phyloP scores from a whole-genome alignment of 1,140 invertebrate species.

The Heliconius nattereri region DNA sequence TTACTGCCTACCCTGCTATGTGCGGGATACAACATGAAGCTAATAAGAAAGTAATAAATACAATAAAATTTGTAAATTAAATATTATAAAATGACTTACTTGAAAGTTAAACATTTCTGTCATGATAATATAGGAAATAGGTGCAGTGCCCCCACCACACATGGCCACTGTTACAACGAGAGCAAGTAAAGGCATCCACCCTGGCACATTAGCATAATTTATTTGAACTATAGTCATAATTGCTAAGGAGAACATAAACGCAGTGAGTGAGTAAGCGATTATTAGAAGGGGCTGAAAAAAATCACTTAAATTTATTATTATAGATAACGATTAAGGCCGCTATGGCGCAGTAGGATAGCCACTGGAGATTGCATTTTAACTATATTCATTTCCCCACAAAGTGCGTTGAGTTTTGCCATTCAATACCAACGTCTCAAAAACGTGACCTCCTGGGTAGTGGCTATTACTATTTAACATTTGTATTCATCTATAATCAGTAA shows the following conservation, averaged over 20 bases:
- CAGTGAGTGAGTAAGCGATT: constrained; percentile 37
- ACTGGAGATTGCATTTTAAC: too few relatives aligned
- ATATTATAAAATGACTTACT: constrained; percentile 33
- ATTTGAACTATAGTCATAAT: constrained; percentile 42
- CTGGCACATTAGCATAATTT: constrained; percentile 41
- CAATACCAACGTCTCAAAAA: too few relatives aligned
- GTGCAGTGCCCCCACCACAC: constrained; percentile 49
- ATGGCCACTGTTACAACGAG: constrained; percentile 52
- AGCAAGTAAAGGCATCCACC: constrained; percentile 53
- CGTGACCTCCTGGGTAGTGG: too few relatives aligned
- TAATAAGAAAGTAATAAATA: too few relatives aligned
- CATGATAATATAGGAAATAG: constrained; percentile 57
- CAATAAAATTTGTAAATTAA: not conserved
- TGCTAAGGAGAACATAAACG: constrained; percentile 42
- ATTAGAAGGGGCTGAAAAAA: constrained; percentile 51
- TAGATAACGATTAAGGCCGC: too few relatives aligned
- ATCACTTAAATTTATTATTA: not conserved
- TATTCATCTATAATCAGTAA: too few relatives aligned
- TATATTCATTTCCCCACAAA: too few relatives aligned
- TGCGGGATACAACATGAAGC: too few relatives aligned
- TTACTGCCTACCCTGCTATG: too few relatives aligned
- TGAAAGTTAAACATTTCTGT: constrained; percentile 66
- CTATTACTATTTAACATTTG: too few relatives aligned
- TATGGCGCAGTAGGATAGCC: not conserved
- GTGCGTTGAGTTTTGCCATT: too few relatives aligned